These are phyloP conservation scores for Thunnus maccoyii DNA, from an alignment of 2,113 vertebrate species.

Conservation along the genomic window DNA sequence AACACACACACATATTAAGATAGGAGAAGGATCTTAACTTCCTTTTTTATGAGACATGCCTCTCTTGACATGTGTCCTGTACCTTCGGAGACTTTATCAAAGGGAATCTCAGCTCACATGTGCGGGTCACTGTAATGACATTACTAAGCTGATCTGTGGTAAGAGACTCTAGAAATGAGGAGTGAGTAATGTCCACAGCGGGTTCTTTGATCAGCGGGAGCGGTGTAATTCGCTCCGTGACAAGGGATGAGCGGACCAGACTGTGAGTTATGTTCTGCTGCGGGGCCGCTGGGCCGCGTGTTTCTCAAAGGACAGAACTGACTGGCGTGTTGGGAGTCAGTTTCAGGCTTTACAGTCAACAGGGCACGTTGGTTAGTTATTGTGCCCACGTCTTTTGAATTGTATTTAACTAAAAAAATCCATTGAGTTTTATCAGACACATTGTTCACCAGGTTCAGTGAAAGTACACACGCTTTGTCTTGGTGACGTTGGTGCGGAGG, in stretches of 20 bases:
- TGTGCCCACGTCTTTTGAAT: neutral
- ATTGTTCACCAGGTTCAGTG: neutral
- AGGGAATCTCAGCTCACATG: slow-evolving; percentile 21
- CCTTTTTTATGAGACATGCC: neutral
- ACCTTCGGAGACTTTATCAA: neutral
- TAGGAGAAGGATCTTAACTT: neutral
- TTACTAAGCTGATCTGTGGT: neutral
- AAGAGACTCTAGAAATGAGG: neutral
- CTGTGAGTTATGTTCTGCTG: slow-evolving; percentile 38
- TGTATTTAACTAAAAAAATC: neutral
- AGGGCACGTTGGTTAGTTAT: neutral
- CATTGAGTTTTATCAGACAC: too few relatives aligned
- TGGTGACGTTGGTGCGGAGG: neutral
- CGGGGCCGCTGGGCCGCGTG: neutral
- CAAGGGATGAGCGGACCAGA: neutral
- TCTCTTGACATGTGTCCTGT: neutral
- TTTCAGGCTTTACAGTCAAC: neutral
- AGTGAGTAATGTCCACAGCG: slow-evolving; percentile 2
- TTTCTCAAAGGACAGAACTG: neutral
- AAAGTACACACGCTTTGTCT: neutral
- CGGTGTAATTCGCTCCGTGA: slow-evolving; percentile 37
- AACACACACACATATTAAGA: neutral
- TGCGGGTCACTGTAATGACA: slow-evolving; percentile 15
- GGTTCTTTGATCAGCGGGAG: slow-evolving; percentile 51
- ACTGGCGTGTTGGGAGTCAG: neutral